Percentiles rank a stretch among this genome's conserved stretches.
phyloP scores from a whole-genome alignment of 2,888 invertebrate genomes.

The Quadriops clusia region DNA sequence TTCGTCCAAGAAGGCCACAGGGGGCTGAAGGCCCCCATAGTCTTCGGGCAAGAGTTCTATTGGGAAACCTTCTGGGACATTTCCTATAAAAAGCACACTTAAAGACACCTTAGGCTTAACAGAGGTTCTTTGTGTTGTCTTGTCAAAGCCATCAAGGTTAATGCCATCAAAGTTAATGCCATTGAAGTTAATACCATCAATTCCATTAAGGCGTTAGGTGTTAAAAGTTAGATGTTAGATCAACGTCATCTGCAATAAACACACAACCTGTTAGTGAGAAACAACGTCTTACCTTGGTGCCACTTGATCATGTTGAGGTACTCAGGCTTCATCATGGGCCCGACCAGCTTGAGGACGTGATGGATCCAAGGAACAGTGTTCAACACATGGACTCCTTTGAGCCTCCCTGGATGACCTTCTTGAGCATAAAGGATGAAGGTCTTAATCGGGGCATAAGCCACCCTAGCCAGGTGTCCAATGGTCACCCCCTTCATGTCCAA shows the following conservation, averaged over 20 bases:
- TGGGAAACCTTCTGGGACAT: conserved; percentile 31
- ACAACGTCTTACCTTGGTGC: conserved; percentile 29
- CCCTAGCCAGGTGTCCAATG: conserved; percentile 52
- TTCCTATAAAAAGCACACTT: conserved; percentile 20
- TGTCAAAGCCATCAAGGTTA: no score
- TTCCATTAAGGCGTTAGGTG: no score
- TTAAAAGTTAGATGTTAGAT: no score
- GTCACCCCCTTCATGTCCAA: conserved; percentile 58
- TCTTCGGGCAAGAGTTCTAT: conserved; percentile 39
- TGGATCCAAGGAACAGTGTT: conserved; percentile 56
- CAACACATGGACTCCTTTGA: conserved; percentile 53
- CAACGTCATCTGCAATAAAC: no score
- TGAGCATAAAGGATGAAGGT: conserved; percentile 28
- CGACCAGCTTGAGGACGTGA: conserved; percentile 53
- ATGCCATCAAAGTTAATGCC: no score
- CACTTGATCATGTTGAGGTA: conserved; percentile 49
- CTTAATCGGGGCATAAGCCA: no score
- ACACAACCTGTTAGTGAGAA: no score
- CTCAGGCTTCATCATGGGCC: conserved; percentile 52
- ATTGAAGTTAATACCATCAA: no score
- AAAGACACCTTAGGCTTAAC: conserved; percentile 7
- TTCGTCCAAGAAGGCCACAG: conserved; percentile 45
- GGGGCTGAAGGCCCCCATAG: conserved; percentile 47
- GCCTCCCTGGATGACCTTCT: conserved; percentile 55
- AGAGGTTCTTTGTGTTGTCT: no score